These are phyloP conservation scores for Grallaria varia DNA, from an alignment of 2,113 vertebrate genomes.

Conservation along the genomic window DNA sequence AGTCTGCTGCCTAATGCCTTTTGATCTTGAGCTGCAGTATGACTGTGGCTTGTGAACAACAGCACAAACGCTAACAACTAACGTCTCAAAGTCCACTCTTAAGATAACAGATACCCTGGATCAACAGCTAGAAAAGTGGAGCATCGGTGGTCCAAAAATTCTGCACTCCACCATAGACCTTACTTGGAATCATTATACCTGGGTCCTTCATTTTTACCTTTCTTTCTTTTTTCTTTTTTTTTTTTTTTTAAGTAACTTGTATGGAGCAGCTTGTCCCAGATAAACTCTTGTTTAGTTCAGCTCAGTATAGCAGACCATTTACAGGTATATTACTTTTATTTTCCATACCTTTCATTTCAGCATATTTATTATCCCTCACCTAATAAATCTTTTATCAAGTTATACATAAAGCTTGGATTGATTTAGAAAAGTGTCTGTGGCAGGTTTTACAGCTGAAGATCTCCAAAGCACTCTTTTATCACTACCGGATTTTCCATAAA, in stretches of 20 bases:
- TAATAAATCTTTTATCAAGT: constrained; percentile 71
- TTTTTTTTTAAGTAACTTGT: background rate
- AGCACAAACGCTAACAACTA: background rate
- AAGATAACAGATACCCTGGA: background rate
- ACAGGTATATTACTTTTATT: constrained; percentile 44
- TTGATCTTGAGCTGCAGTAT: background rate
- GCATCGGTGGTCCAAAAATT: background rate
- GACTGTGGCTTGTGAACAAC: background rate
- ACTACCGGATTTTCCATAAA: background rate
- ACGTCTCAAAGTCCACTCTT: background rate
- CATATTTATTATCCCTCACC: constrained; percentile 45
- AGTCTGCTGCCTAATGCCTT: background rate
- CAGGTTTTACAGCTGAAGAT: constrained; percentile 46
- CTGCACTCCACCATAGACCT: background rate
- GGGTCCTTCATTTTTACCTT: background rate
- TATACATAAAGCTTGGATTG: constrained; percentile 34
- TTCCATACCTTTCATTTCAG: constrained; percentile 34
- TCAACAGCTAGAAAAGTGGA: background rate
- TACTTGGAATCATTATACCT: background rate
- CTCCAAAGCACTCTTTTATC: constrained; percentile 50
- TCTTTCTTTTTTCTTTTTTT: background rate
- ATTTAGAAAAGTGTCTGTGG: constrained; percentile 43
- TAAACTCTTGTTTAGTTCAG: constrained; percentile 25
- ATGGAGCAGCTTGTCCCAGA: background rate
- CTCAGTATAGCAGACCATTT: background rate